These are phyloP conservation scores for Chaitophorus viminalis DNA, from an alignment of 2,888 invertebrate species.

Conservation along the genomic window DNA sequence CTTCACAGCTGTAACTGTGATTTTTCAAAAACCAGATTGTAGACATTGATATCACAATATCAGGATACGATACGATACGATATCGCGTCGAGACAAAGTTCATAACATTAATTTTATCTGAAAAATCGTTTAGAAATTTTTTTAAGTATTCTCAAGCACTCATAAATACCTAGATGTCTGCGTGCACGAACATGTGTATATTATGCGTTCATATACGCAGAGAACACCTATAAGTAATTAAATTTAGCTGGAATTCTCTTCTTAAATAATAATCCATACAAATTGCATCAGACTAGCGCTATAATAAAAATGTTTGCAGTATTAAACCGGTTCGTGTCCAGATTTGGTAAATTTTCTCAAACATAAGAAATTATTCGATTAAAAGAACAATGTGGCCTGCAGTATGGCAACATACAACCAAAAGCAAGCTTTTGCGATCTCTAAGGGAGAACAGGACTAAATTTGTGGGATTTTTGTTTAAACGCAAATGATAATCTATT, in stretches of 20 bases:
- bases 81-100: neutral
- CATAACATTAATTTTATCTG: neutral
- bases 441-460: neutral
- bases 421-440: neutral
- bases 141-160: neutral
- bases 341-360: neutral
- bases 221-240: neutral
- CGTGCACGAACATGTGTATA: no score
- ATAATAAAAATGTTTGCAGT: neutral
- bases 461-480: neutral
- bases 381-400: neutral
- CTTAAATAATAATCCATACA: conserved; percentile 4
- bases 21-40: conserved; percentile 31
- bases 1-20: neutral
- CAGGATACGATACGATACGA: neutral
- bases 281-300: conserved; percentile 21
- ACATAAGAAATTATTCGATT: neutral
- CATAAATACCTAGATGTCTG: no score
- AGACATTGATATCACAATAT: neutral
- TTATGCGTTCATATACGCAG: neutral
- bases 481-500: neutral
- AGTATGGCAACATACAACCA: neutral
- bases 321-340: neutral
- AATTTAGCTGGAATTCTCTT: neutral
- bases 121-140: neutral